Conservation (phyloP, 2,113 vertebrate species). For the Rhodinocichla rosea region DNA sequence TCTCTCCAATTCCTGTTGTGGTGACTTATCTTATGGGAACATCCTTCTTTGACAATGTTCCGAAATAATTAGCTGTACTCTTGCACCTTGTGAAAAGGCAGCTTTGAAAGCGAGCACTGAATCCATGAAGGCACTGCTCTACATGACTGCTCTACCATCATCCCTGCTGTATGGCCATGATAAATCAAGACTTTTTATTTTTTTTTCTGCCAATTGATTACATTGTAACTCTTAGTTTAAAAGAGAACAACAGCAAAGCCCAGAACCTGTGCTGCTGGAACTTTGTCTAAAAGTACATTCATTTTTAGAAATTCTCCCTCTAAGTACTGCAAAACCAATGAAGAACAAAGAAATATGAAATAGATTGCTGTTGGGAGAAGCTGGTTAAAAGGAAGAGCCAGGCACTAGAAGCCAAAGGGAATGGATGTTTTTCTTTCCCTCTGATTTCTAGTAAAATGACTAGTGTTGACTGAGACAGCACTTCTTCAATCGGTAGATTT, state of each 20-base stretch:
- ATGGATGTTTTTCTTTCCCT: neutral
- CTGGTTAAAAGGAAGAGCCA: too few relatives aligned
- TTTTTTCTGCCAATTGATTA: too few relatives aligned
- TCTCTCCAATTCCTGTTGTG: neutral
- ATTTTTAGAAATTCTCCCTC: too few relatives aligned
- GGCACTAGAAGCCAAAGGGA: too few relatives aligned
- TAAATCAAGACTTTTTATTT: neutral
- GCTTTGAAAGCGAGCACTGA: neutral
- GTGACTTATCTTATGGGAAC: neutral
- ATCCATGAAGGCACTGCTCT: neutral
- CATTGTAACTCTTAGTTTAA: too few relatives aligned
- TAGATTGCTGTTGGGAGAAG: too few relatives aligned
- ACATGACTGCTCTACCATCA: neutral
- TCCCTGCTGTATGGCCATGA: neutral
- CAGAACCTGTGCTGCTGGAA: too few relatives aligned
- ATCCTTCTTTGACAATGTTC: neutral
- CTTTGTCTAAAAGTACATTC: too few relatives aligned
- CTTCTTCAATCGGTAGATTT: neutral
- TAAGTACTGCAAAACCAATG: too few relatives aligned
- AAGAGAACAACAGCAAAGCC: too few relatives aligned
- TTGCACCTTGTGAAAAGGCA: neutral
- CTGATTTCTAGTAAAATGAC: neutral
- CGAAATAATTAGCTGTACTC: neutral
- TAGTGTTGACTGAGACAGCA: neutral
- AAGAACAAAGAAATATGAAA: too few relatives aligned